A percentile compares a stretch with the other conserved stretches of the same genome.
phyloP scores from a whole-genome alignment of 2,888 invertebrate genomes.

The Campoletis raptor region DNA sequence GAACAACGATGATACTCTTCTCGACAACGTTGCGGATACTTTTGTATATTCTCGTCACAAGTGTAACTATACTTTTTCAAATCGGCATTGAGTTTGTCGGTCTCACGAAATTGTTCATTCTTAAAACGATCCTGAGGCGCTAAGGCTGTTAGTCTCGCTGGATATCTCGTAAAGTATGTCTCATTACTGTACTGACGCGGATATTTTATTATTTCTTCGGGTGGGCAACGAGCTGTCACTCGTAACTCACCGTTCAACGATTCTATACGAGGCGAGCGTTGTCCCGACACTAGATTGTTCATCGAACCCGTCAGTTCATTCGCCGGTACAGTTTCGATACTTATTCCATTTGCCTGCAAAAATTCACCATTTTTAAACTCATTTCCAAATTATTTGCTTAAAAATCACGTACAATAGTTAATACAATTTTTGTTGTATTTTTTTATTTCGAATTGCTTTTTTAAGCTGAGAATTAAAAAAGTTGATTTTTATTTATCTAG shows the following conservation, averaged over 20 bases:
- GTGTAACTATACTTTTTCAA: slow-evolving; percentile 80
- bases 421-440: neutral
- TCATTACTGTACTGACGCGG: slow-evolving; percentile 75
- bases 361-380: neutral
- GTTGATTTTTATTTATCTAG: too few species aligned
- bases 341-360: slow-evolving; percentile 77
- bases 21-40: slow-evolving; percentile 82
- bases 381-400: neutral
- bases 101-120: slow-evolving; percentile 66
- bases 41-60: slow-evolving; percentile 81
- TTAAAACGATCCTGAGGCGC: slow-evolving; percentile 76
- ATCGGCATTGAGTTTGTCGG: slow-evolving; percentile 70
- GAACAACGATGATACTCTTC: slow-evolving; percentile 83
- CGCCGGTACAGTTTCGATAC: slow-evolving; percentile 75
- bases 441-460: neutral
- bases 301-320: slow-evolving; percentile 82
- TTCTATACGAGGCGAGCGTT: slow-evolving; percentile 81
- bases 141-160: slow-evolving; percentile 70
- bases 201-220: slow-evolving; percentile 78
- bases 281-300: slow-evolving; percentile 81
- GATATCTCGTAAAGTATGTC: slow-evolving; percentile 77
- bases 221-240: slow-evolving; percentile 74
- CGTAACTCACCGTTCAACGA: slow-evolving; percentile 84
- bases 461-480: neutral
- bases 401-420: neutral